phyloP scores from a whole-genome alignment of 1,140 invertebrate genomes.

The Homalodisca vitripennis region DNA sequence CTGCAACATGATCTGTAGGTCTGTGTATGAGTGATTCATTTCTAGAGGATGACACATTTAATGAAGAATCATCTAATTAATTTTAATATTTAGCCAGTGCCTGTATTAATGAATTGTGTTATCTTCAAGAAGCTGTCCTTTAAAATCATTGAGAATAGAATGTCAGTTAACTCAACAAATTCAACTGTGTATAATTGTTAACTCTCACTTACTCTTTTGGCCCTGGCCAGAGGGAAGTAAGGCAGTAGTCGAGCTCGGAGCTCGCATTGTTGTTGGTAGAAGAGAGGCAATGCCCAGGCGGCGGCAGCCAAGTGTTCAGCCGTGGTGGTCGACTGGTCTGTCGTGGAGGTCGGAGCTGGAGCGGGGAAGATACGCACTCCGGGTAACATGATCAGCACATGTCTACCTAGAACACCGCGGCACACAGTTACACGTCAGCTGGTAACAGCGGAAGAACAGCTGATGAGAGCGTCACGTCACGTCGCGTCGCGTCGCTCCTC shows the following conservation, averaged over 20 bases:
- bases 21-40: no score
- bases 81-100: no score
- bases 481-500: no score
- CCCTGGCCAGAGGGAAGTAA: conserved; percentile 38
- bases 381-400: conserved; percentile 23
- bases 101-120: no score
- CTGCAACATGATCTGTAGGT: no score
- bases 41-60: no score
- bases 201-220: conserved; percentile 26
- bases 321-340: not conserved
- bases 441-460: not conserved
- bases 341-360: not conserved
- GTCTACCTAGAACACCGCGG: not conserved
- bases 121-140: no score
- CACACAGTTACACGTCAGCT: not conserved
- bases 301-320: conserved; percentile 20
- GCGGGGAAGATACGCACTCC: not conserved
- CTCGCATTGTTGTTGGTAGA: conserved; percentile 38
- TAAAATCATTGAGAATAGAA: no score
- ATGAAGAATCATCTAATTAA: no score
- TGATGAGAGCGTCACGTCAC: not conserved
- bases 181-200: not conserved
- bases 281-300: conserved; percentile 30
- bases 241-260: conserved; percentile 37
- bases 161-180: conserved; percentile 1